phyloP scores from a whole-genome alignment of 2,888 invertebrate genomes.

The Acleris laterana region DNA sequence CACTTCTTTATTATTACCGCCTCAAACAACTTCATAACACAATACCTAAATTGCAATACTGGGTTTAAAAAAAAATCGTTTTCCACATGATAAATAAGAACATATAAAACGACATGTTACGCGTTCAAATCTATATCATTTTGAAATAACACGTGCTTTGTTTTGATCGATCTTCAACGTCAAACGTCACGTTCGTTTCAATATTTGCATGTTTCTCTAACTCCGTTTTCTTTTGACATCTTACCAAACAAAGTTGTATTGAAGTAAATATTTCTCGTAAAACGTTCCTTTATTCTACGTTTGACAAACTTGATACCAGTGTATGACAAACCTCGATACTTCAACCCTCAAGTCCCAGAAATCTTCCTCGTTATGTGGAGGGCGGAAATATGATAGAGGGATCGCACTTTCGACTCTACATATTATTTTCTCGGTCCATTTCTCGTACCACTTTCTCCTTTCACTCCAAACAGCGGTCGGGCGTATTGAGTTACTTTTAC shows the following conservation, averaged over 20 bases:
- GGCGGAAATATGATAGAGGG: slow-evolving; percentile 34
- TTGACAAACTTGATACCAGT: slow-evolving; percentile 1
- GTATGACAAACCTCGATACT: slow-evolving; percentile 1
- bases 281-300: not conserved
- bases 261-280: no score
- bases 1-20: no score
- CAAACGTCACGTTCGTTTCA: not conserved
- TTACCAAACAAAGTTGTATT: no score
- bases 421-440: slow-evolving; percentile 34
- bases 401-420: slow-evolving; percentile 31
- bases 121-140: no score
- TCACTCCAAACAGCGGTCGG: slow-evolving; percentile 23
- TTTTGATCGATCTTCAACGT: no score
- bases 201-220: not conserved
- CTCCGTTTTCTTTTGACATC: no score
- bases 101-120: no score
- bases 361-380: slow-evolving; percentile 26
- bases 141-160: no score
- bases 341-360: slow-evolving; percentile 5
- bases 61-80: no score
- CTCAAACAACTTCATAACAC: no score
- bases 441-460: slow-evolving; percentile 31
- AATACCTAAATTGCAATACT: no score
- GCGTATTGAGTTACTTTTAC: slow-evolving; percentile 29
- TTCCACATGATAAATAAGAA: no score